A percentile compares a stretch with the other conserved stretches of the same genome.
These are phyloP conservation scores for Lates calcarifer DNA, from an alignment of 2,113 vertebrate species.

Conservation along the genomic window DNA sequence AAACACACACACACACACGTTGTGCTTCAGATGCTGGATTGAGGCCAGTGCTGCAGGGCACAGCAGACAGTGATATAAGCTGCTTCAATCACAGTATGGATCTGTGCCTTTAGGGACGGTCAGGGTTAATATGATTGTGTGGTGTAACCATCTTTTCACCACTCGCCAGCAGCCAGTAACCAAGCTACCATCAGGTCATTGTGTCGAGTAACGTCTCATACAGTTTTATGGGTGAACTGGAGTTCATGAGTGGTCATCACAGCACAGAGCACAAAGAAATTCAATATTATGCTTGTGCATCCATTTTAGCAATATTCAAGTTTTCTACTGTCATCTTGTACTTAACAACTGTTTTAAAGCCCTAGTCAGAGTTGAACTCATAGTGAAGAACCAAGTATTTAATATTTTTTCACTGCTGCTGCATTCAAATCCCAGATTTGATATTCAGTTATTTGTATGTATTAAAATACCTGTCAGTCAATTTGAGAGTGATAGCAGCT, in stretches of 20 bases:
- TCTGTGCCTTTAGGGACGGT: slow-evolving; percentile 50
- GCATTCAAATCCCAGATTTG: too few species aligned
- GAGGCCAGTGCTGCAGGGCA: slow-evolving; percentile 48
- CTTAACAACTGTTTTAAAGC: neutral
- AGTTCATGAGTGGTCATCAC: slow-evolving; percentile 4
- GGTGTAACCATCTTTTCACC: slow-evolving; percentile 31
- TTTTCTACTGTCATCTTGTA: neutral
- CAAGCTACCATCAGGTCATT: slow-evolving; percentile 23
- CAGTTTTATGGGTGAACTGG: slow-evolving; percentile 41
- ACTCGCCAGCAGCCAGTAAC: slow-evolving; percentile 4
- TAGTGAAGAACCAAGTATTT: too few species aligned
- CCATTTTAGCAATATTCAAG: neutral
- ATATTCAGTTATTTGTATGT: neutral
- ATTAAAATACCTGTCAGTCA: too few species aligned
- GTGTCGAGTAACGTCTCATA: slow-evolving; percentile 15
- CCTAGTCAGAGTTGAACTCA: neutral
- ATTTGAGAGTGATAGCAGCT: too few species aligned
- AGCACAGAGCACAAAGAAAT: neutral
- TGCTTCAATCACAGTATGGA: slow-evolving; percentile 58
- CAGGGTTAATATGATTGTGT: slow-evolving; percentile 26
- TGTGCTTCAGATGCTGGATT: slow-evolving; percentile 40
- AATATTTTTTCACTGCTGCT: too few species aligned
- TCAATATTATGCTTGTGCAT: neutral
- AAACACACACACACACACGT: slow-evolving; percentile 4
- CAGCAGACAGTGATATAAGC: slow-evolving; percentile 46